A percentile compares a stretch with the other conserved stretches of the same genome.
Conservation (phyloP, 2,113 vertebrate species). For the Bothrops jararaca region DNA sequence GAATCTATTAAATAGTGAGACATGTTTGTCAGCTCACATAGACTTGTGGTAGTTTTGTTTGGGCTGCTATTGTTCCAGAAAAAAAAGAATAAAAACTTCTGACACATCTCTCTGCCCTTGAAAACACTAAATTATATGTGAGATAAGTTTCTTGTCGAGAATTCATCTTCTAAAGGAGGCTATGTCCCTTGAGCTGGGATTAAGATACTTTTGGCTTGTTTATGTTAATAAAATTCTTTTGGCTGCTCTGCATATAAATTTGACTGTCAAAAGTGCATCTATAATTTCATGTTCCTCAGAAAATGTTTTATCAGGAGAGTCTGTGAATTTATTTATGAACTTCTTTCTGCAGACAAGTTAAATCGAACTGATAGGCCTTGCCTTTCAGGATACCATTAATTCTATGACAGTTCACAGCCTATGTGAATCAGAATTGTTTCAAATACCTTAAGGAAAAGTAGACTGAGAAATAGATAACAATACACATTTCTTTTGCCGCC, state of each 20-base stretch:
- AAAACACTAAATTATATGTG: slow-evolving; percentile 45
- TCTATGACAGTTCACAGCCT: slow-evolving; percentile 55
- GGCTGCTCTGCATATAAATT: slow-evolving; percentile 59
- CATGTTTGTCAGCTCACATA: neutral
- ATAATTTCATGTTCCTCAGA: slow-evolving; percentile 65
- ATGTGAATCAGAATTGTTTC: slow-evolving; percentile 61
- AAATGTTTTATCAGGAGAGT: slow-evolving; percentile 66
- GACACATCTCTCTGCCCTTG: neutral
- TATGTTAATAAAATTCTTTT: slow-evolving; percentile 66
- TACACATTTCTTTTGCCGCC: slow-evolving; percentile 33
- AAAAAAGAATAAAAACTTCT: slow-evolving; percentile 24
- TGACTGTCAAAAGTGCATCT: slow-evolving; percentile 55
- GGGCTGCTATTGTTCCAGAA: slow-evolving; percentile 34
- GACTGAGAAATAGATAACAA: slow-evolving; percentile 41
- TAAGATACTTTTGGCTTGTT: slow-evolving; percentile 59
- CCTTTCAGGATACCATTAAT: slow-evolving; percentile 57
- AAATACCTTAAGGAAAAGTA: slow-evolving; percentile 29
- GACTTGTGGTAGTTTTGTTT: slow-evolving; percentile 25
- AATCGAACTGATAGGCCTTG: slow-evolving; percentile 56
- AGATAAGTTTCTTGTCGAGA: slow-evolving; percentile 46
- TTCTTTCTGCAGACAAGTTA: slow-evolving; percentile 59
- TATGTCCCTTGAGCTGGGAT: slow-evolving; percentile 55
- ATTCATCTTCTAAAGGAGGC: slow-evolving; percentile 40
- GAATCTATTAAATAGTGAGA: neutral
- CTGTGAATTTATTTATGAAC: slow-evolving; percentile 62